Base-by-base conservation (phyloP, 2,113 vertebrate genomes). In the Notiomystis cincta region DNA sequence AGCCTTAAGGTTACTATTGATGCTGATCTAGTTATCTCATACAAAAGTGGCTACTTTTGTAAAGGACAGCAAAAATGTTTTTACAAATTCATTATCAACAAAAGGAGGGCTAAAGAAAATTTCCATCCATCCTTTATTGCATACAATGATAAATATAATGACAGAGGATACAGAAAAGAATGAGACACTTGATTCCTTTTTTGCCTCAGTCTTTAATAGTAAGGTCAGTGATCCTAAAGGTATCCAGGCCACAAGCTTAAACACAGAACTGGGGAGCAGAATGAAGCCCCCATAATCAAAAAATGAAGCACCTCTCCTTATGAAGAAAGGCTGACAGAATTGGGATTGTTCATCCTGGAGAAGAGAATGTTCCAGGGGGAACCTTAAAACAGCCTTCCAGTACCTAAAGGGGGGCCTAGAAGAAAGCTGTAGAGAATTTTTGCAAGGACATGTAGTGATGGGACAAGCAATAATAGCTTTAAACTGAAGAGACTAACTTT, bases 371-470 rank as follows among this genome's bases (percentile, higher is more conserved):
- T 79, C 19, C 3, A 3, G 7, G 13, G 7, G 6, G 14, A 86
- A n/a, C 1, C 6, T 70, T 47, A 1, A 9, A 61, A 20, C 10
- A 54, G 10, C 40, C 10, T 47, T 45, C 10, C 23, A 30, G 28
- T 21, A 24, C 7, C 19, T 70, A 47, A 61, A 38, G 23, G 0
- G 12, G 8, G 5, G 5, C 3, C 8, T 18, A 60, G 38, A 38
- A 70, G 18, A 53, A 19, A 45, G 8, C 7, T 58, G 4, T 9
- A 16, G 9, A 53, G 19, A 45, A 15, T 21, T 53, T 69, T 70
- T 54, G 24, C 3, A n/a, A n/a, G 1, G 5, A 9, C 3, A 1
- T 53, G 19, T 22, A 28, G n/a, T n/a, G 24, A 54, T n/a, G 30
- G 28, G 8, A 24, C 15, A 78, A 38, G 18, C 3, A 30, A 20